Conservation (phyloP, 2,888 invertebrate genomes). For the Frankliniella intonsa region DNA sequence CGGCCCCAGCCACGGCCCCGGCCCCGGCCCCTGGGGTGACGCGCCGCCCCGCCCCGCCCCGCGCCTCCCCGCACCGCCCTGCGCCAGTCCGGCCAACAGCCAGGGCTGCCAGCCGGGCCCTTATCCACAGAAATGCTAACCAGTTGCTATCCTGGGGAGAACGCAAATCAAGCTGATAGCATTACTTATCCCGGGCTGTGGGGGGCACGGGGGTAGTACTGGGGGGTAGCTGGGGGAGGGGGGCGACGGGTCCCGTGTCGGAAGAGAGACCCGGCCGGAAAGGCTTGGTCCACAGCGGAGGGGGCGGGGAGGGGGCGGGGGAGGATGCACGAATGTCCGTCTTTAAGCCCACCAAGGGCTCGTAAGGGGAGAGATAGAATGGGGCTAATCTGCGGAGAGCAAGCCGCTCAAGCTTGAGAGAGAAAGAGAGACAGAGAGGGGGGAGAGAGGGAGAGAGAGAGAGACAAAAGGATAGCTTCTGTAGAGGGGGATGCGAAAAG, state of each 20-base stretch:
- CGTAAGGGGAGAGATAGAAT: slow-evolving; percentile 20
- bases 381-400: slow-evolving; percentile 7
- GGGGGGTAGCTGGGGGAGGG: neutral
- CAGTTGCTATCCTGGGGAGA: neutral
- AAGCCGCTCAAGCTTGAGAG: neutral
- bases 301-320: neutral
- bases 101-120: neutral
- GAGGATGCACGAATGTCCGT: neutral
- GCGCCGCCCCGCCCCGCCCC: too few species aligned
- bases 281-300: neutral
- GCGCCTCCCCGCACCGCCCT: too few species aligned
- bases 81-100: neutral
- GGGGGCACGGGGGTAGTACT: too few species aligned
- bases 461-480: too few species aligned
- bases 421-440: neutral
- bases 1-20: too few species aligned
- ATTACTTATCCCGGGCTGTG: neutral
- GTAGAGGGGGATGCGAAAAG: too few species aligned
- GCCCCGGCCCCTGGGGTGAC: too few species aligned
- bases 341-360: slow-evolving; percentile 1
- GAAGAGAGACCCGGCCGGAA: neutral
- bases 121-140: too few species aligned
- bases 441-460: neutral
- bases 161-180: slow-evolving; percentile 6
- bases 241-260: neutral